These are phyloP conservation scores for Marmota flaviventris DNA, from an alignment of 2,113 vertebrate species.

Conservation along the genomic window DNA sequence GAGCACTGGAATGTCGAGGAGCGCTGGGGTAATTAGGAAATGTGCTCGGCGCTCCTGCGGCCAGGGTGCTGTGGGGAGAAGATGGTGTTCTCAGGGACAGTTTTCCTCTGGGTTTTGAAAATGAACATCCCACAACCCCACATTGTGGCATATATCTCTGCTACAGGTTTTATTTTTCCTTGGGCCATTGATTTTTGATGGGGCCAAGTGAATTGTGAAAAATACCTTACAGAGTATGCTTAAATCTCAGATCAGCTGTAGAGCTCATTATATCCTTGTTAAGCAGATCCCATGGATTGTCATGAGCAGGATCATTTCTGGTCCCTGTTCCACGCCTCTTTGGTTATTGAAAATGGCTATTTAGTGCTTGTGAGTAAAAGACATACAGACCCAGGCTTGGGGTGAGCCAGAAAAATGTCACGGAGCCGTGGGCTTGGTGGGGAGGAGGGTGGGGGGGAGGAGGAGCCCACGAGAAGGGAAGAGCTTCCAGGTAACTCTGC, in stretches of 20 bases:
- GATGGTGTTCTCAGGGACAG: neutral
- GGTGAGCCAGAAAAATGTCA: neutral
- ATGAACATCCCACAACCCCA: neutral
- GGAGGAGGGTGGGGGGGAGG: neutral
- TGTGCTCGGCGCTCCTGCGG: neutral
- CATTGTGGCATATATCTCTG: neutral
- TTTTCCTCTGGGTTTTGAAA: slow-evolving; percentile 48
- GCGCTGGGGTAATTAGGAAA: accelerated
- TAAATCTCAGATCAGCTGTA: slow-evolving; percentile 72
- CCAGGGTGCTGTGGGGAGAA: neutral
- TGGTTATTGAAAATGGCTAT: slow-evolving; percentile 73
- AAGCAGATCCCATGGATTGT: slow-evolving; percentile 52
- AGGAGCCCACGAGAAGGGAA: neutral
- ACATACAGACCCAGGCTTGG: neutral
- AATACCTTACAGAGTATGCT: slow-evolving; percentile 48
- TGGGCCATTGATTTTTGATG: slow-evolving; percentile 75
- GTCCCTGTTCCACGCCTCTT: slow-evolving; percentile 58
- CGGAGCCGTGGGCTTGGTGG: neutral
- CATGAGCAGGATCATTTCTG: slow-evolving; percentile 59
- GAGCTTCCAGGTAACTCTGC: neutral
- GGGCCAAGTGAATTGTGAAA: slow-evolving; percentile 71
- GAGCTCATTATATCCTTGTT: slow-evolving; percentile 76
- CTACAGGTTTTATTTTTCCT: slow-evolving; percentile 22
- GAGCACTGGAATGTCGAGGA: accelerated
- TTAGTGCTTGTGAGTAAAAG: slow-evolving; percentile 54